phyloP scores from a whole-genome alignment of 2,888 invertebrate genomes.

The Osedax fenrisi region DNA sequence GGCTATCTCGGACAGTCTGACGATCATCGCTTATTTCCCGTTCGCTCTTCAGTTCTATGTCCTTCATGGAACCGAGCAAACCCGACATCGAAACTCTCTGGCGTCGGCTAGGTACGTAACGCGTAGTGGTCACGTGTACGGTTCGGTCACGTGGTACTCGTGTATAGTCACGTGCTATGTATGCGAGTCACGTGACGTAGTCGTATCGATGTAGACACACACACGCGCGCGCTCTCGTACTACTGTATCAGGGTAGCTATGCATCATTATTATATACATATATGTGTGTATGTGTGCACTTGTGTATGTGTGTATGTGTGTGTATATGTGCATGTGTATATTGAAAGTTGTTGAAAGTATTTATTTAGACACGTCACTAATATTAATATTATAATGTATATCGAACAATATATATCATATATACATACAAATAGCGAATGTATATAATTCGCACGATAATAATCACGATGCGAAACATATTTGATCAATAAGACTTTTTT shows the following conservation, averaged over 20 bases:
- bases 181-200: not conserved
- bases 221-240: too few relatives aligned
- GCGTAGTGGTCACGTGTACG: too few relatives aligned
- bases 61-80: conserved; percentile 39
- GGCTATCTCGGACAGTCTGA: conserved; percentile 78
- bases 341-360: too few relatives aligned
- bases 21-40: conserved; percentile 78
- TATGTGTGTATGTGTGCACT: conserved; percentile 18
- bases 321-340: not conserved
- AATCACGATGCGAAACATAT: too few relatives aligned
- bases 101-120: conserved; percentile 45
- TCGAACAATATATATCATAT: too few relatives aligned
- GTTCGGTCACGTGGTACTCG: not conserved
- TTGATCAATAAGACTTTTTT: too few relatives aligned
- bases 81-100: conserved; percentile 42
- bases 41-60: conserved; percentile 62
- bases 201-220: not conserved
- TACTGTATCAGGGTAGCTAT: too few relatives aligned
- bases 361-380: too few relatives aligned
- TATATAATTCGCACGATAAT: too few relatives aligned
- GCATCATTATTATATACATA: not conserved
- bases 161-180: not conserved
- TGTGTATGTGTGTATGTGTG: not conserved
- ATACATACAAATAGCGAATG: too few relatives aligned
- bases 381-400: too few relatives aligned